A percentile compares a stretch with the other conserved stretches of the same genome.
phyloP scores from a whole-genome alignment of 2,888 invertebrate genomes.

The Podabrus alpinus region DNA sequence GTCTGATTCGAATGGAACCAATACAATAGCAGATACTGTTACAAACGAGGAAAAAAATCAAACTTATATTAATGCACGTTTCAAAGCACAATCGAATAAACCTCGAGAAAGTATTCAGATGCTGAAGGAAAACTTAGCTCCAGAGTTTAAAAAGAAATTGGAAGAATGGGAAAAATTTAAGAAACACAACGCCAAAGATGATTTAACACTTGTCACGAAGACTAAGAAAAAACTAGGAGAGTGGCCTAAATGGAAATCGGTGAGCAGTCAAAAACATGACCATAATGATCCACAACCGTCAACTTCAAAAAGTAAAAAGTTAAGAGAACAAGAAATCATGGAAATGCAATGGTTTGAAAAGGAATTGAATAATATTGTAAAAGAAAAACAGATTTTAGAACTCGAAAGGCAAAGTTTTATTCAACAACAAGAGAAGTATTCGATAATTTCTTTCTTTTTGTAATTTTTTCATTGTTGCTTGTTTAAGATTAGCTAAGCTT shows the following conservation, averaged over 20 bases:
- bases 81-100: conserved; percentile 48
- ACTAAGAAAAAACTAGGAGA: conserved; percentile 60
- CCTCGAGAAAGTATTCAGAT: conserved; percentile 46
- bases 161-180: conserved; percentile 84
- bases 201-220: conserved; percentile 10
- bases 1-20: conserved; percentile 35
- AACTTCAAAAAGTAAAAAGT: conserved; percentile 43
- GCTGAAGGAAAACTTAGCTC: conserved; percentile 68
- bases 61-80: conserved; percentile 55
- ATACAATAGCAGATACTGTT: conserved; percentile 24
- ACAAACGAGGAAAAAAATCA: conserved; percentile 50
- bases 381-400: conserved; percentile 65
- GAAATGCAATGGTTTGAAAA: conserved; percentile 64
- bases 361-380: conserved; percentile 63
- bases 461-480: conserved; percentile 5
- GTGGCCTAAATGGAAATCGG: conserved; percentile 66
- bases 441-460: neutral
- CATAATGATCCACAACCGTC: conserved; percentile 65
- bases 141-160: conserved; percentile 81
- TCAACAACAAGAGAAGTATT: conserved; percentile 66
- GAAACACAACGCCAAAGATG: conserved; percentile 51
- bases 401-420: conserved; percentile 65
- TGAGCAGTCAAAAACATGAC: conserved; percentile 43
- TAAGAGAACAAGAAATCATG: conserved; percentile 55
- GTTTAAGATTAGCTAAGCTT: conserved; percentile 60